These are phyloP conservation scores for Temnothorax curvispinosus DNA, from an alignment of 1,140 invertebrate genomes.

Conservation along the genomic window DNA sequence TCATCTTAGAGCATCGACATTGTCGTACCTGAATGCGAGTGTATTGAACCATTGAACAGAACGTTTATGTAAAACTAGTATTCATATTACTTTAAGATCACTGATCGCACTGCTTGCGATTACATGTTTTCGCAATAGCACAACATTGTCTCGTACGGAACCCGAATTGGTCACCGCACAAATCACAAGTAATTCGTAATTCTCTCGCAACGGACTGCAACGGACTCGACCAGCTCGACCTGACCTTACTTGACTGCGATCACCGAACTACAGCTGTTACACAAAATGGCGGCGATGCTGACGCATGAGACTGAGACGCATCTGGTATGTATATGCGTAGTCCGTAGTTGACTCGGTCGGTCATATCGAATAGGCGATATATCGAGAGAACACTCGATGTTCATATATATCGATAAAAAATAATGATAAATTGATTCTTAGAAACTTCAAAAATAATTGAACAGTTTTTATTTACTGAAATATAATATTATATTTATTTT, in stretches of 20 bases:
- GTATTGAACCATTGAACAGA: neutral
- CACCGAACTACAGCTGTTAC: neutral
- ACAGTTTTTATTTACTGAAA: too few species aligned
- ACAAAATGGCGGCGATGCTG: slow-evolving; percentile 15
- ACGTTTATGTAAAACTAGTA: neutral
- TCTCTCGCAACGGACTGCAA: neutral
- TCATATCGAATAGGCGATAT: neutral
- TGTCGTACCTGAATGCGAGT: neutral
- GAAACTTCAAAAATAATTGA: too few species aligned
- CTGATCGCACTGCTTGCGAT: neutral
- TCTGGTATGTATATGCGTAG: neutral
- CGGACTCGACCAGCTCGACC: neutral
- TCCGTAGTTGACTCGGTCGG: neutral
- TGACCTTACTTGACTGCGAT: too few species aligned
- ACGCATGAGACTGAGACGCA: too few species aligned
- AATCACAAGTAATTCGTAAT: neutral
- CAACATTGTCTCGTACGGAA: neutral
- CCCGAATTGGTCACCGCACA: neutral
- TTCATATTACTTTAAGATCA: neutral
- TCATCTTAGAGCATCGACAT: neutral
- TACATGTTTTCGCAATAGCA: neutral
- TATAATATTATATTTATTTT: too few species aligned
- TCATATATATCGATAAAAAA: too few species aligned
- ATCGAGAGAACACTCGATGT: too few species aligned
- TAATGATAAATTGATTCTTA: too few species aligned